Evolutionary conservation across 2,888 invertebrate genomes (phyloP).

Genomic region (Parthenolecanium corni): DNA sequence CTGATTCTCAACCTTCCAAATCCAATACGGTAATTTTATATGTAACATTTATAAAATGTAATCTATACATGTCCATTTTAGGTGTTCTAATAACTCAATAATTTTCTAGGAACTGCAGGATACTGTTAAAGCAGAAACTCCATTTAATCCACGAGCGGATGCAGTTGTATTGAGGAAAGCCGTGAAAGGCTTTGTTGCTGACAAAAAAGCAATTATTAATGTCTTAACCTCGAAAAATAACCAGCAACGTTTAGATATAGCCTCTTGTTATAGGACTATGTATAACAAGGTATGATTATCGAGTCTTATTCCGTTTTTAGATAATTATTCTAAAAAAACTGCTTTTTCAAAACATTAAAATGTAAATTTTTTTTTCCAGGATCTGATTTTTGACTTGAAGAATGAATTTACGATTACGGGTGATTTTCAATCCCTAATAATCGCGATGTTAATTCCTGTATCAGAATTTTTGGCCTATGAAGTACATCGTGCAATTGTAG

Average conservation of each 20-base stretch:
- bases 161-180: conserved; percentile 72
- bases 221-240: conserved; percentile 72
- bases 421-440: conserved; percentile 68
- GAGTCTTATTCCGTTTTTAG: background rate
- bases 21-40: no score
- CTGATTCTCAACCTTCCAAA: no score
- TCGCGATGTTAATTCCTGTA: conserved; percentile 73
- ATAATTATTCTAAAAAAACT: no score
- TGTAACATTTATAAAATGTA: no score
- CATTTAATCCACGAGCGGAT: conserved; percentile 67
- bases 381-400: conserved; percentile 65
- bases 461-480: conserved; percentile 75
- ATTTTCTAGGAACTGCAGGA: conserved; percentile 50
- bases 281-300: conserved; percentile 67
- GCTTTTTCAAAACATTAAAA: background rate
- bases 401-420: conserved; percentile 83
- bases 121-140: conserved; percentile 61
- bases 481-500: conserved; percentile 69
- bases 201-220: conserved; percentile 77
- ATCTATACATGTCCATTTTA: no score
- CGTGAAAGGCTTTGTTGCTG: conserved; percentile 87
- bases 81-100: no score
- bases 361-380: conserved; percentile 38
- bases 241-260: conserved; percentile 72
- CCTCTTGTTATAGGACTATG: conserved; percentile 67